Base-by-base conservation (phyloP, 2,797 vertebrate species). In the Anguilla obscura region DNA sequence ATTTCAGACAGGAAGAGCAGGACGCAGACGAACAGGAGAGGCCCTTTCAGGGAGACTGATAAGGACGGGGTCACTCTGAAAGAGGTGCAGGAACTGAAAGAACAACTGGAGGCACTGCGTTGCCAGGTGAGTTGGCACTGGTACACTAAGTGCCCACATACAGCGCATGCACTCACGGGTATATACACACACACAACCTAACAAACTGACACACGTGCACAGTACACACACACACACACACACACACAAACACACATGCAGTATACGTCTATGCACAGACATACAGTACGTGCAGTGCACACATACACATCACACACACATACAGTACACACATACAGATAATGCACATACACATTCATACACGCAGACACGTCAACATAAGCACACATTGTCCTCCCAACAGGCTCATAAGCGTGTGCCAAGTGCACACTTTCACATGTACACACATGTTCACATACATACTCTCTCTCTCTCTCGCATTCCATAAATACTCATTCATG, bases 61-160 rank as follows among this genome's bases (percentile, higher is more conserved):
- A 88, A 30, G 3, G 14, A 66, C 24, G 9, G 52, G 7, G 84
- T 93, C 86, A 90, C 90, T 18, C 89, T 85, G 89, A 93, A 89
- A 86, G 94, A 96, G 85, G 91, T 96, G 86, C 92, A 91, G 45
- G 94, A 95, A 87, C 92, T 97, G 48, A 96, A 96, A 89, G 95
- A 96, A 79, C 96, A 97, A 88, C 90, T 97, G 85, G 92, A 94
- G 71, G 93, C 95, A 9, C 91, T 97, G 82, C 93, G 92, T 86
- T 96, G 95, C 93, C 96, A 97, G 95, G 96, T 96, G 91, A 90
- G 93, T 66, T 58, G 45, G 33, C 36, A 45, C 16, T 40, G 16
- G 45, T 1, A 14, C 36, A 48, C 79, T 48, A 84, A 85, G 84
- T 90, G 86, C 87, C 91, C 91, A 90, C 90, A 89, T 83, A 86